Percentiles rank a stretch among this genome's conserved stretches.
Evolutionary conservation across 2,797 vertebrate genomes (phyloP).

Genomic region (Gymnothorax reevesii): DNA sequence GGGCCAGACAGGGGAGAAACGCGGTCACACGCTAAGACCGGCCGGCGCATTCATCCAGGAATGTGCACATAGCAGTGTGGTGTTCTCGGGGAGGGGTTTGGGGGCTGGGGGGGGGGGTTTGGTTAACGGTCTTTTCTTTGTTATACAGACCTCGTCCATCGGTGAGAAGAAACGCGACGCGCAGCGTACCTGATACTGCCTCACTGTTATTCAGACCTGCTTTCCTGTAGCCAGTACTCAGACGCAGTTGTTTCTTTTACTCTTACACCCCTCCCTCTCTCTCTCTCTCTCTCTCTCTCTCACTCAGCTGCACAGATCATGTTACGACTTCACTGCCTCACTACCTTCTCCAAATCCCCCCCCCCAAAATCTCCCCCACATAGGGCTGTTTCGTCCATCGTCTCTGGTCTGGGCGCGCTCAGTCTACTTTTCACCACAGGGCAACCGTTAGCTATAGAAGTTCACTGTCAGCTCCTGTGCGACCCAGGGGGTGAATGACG

Average conservation of each 20-base stretch:
- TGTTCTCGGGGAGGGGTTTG: not conserved
- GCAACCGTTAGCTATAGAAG: not conserved
- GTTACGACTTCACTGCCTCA: conserved; percentile 35
- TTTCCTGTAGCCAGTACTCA: conserved; percentile 8
- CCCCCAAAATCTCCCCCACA: conserved; percentile 41
- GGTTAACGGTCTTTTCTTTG: conserved; percentile 10
- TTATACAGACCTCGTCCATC: not conserved
- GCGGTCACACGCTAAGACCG: conserved; percentile 16
- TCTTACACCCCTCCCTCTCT: conserved; percentile 11
- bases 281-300: too few species aligned
- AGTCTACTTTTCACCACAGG: not conserved
- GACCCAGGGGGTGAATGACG: not conserved
- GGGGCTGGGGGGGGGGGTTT: not conserved
- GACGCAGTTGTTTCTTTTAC: conserved; percentile 30
- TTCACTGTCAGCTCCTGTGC: not conserved
- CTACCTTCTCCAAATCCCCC: conserved; percentile 20
- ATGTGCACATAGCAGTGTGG: not conserved
- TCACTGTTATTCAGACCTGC: conserved; percentile 7
- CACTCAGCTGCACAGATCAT: conserved; percentile 26
- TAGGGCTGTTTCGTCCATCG: not conserved
- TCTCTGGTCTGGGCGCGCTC: not conserved
- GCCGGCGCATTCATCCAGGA: conserved; percentile 20
- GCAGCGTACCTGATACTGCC: not conserved
- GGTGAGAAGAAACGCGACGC: not conserved
- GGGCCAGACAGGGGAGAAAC: conserved; percentile 14